These are phyloP conservation scores for Rostratula benghalensis DNA, from an alignment of 2,113 vertebrate genomes.

Conservation along the genomic window DNA sequence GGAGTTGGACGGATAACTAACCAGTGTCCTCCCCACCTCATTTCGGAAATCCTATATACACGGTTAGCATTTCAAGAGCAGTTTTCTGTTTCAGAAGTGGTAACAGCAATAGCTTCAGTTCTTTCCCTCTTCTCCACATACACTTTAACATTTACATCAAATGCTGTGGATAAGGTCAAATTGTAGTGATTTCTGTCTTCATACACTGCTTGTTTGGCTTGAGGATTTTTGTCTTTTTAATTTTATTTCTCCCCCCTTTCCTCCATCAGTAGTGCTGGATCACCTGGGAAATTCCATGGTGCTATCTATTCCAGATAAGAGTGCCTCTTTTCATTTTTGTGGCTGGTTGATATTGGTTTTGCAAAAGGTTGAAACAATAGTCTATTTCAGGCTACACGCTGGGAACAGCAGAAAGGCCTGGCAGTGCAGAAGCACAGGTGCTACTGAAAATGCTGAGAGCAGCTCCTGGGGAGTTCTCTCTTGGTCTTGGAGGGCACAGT, in stretches of 20 bases:
- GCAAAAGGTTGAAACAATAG: neutral
- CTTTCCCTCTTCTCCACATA: neutral
- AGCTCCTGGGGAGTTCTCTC: neutral
- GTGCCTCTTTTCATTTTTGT: neutral
- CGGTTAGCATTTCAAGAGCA: neutral
- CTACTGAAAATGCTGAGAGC: neutral
- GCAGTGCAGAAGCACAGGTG: neutral
- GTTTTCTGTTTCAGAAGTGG: neutral
- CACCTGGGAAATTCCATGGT: neutral
- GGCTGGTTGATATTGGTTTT: neutral
- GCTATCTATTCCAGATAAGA: neutral
- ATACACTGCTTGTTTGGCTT: neutral
- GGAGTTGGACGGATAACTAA: slow-evolving; percentile 31
- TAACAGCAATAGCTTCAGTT: neutral
- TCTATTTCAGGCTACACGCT: neutral
- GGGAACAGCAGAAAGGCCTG: neutral
- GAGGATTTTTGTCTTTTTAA: neutral
- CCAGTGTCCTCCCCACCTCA: neutral
- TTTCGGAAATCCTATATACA: neutral
- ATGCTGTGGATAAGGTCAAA: neutral
- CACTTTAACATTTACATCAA: neutral
- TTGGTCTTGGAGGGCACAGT: neutral
- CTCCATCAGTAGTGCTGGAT: neutral
- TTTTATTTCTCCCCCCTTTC: neutral
- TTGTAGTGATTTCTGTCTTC: neutral